A percentile compares a stretch with the other conserved stretches of the same genome.
Evolutionary conservation across 1,140 invertebrate species (phyloP).

Genomic region (Druon quercuslanigerum): DNA sequence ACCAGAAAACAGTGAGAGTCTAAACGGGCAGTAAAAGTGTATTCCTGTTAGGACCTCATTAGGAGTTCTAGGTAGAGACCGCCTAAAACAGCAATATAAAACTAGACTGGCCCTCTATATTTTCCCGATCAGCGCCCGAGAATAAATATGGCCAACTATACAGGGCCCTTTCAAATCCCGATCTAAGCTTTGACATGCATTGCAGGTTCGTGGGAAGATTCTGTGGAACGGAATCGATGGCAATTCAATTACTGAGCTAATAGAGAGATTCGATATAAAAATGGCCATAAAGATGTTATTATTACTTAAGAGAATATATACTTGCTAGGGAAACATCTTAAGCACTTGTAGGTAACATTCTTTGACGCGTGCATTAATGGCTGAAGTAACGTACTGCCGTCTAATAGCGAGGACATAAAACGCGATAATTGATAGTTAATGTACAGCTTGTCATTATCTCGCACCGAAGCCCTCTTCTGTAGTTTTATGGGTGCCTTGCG

Average conservation of each 20-base stretch:
- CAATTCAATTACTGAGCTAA: constrained; percentile 21
- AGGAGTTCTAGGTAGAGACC: no score
- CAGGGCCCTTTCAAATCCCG: no score
- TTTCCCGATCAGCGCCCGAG: no score
- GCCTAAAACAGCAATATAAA: no score
- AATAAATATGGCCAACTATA: no score
- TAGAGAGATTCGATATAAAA: constrained; percentile 33
- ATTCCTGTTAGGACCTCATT: no score
- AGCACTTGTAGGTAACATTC: constrained; percentile 40
- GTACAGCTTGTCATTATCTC: constrained; percentile 61
- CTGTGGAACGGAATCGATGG: constrained; percentile 8
- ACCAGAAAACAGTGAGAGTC: no score
- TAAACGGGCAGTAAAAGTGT: no score
- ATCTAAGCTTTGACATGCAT: no score
- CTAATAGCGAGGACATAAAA: constrained; percentile 56
- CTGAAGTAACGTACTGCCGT: constrained; percentile 42
- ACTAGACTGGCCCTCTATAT: no score
- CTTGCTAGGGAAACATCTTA: constrained; percentile 30
- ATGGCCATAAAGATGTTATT: constrained; percentile 8
- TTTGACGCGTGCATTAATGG: constrained; percentile 49
- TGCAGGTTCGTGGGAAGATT: background rate
- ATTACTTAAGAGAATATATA: constrained; percentile 9
- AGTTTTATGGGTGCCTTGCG: constrained; percentile 57
- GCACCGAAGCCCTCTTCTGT: constrained; percentile 57
- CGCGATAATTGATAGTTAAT: constrained; percentile 64